A percentile compares a stretch with the other conserved stretches of the same genome.
phyloP scores from a whole-genome alignment of 2,888 invertebrate genomes.

The Amphipoea oculea region DNA sequence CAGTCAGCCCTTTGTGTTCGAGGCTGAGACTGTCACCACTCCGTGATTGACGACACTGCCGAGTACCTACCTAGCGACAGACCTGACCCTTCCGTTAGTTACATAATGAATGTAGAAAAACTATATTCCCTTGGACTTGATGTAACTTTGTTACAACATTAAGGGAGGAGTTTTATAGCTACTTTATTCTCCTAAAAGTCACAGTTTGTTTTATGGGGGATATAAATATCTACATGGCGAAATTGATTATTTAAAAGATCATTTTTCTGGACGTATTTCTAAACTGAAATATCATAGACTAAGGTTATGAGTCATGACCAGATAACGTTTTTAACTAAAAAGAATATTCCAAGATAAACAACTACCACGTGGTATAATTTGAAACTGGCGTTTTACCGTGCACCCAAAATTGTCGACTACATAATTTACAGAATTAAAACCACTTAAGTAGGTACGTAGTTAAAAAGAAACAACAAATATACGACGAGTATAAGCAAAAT shows the following conservation, averaged over 20 bases:
- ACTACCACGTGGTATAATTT: too few relatives aligned
- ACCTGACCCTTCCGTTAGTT: slow-evolving; percentile 49
- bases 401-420: background rate
- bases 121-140: slow-evolving; percentile 52
- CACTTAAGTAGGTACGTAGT: too few relatives aligned
- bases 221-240: background rate
- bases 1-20: slow-evolving; percentile 45
- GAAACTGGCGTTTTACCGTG: background rate
- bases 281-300: background rate
- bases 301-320: too few relatives aligned
- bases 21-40: slow-evolving; percentile 45
- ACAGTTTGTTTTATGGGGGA: slow-evolving; percentile 18
- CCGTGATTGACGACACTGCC: slow-evolving; percentile 65
- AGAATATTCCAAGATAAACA: too few relatives aligned
- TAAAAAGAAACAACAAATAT: too few relatives aligned
- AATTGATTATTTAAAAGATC: background rate
- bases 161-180: slow-evolving; percentile 17
- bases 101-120: slow-evolving; percentile 52
- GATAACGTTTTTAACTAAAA: too few relatives aligned
- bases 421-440: too few relatives aligned
- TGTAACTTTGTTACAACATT: slow-evolving; percentile 24
- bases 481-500: too few relatives aligned
- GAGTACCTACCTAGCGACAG: slow-evolving; percentile 22
- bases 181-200: slow-evolving; percentile 29
- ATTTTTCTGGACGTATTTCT: background rate